These are phyloP conservation scores for Dascyllus trimaculatus DNA, from an alignment of 2,113 vertebrate species.

Conservation along the genomic window DNA sequence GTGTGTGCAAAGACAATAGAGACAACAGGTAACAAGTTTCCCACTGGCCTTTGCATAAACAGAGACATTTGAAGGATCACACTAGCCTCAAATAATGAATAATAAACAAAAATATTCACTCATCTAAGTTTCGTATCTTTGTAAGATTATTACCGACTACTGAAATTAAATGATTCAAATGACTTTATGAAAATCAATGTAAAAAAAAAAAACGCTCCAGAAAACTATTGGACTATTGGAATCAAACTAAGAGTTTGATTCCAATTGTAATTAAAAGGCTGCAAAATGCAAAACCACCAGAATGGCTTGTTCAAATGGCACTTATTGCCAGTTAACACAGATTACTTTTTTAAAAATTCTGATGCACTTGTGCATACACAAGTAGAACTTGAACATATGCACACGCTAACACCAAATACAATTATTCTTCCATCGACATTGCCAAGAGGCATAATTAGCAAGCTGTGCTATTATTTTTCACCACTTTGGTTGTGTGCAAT, in stretches of 20 bases:
- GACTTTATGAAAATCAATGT: not conserved
- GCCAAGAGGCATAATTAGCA: conserved; percentile 60
- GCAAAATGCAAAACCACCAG: conserved; percentile 8
- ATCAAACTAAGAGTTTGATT: not conserved
- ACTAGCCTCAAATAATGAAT: not conserved
- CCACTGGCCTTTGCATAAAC: not conserved
- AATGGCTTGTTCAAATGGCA: conserved; percentile 9
- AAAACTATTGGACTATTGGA: not conserved
- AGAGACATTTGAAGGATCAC: not conserved
- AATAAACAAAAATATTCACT: not conserved
- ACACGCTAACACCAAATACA: conserved; percentile 52
- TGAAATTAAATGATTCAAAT: not conserved
- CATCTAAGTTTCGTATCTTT: not conserved
- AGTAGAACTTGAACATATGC: conserved; percentile 44
- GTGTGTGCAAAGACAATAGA: not conserved
- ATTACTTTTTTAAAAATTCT: conserved; percentile 17
- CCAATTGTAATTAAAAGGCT: conserved; percentile 25
- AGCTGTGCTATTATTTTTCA: conserved; percentile 51
- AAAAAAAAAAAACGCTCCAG: not conserved
- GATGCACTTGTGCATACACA: conserved; percentile 15
- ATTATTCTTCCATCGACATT: conserved; percentile 37
- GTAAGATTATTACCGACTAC: not conserved
- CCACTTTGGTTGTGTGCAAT: conserved; percentile 49
- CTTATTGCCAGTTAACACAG: conserved; percentile 38
- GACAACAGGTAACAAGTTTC: not conserved